phyloP scores from a whole-genome alignment of 2,888 invertebrate species.

The Julus scandinavius region DNA sequence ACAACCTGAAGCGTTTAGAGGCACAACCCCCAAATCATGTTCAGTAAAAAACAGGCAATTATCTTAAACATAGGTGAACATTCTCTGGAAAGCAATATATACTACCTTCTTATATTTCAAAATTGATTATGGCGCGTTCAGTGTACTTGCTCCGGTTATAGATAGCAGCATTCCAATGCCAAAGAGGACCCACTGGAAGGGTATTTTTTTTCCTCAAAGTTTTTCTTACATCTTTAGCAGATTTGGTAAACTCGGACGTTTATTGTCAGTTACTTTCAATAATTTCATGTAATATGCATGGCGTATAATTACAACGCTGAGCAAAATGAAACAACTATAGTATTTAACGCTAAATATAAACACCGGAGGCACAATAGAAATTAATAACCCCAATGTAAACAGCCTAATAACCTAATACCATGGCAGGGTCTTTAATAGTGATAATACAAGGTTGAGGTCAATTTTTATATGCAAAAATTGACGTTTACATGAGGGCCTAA shows the following conservation, averaged over 20 bases:
- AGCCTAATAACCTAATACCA: background rate
- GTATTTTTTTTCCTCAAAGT: background rate
- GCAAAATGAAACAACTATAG: background rate
- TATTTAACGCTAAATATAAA: background rate
- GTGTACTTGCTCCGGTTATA: background rate
- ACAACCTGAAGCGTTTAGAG: conserved; percentile 11
- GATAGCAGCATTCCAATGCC: background rate
- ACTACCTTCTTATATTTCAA: conserved; percentile 13
- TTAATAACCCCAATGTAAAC: background rate
- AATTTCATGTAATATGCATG: background rate
- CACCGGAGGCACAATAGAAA: background rate
- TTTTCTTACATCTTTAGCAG: background rate
- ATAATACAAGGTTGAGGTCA: background rate
- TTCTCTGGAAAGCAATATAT: background rate
- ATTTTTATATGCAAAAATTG: background rate
- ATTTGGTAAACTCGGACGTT: background rate
- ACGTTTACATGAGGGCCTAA: no score
- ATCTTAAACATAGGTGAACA: conserved; percentile 21
- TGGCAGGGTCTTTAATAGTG: background rate
- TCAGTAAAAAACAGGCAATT: background rate
- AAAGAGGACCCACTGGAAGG: background rate
- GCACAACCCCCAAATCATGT: conserved; percentile 26
- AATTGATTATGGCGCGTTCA: conserved; percentile 11
- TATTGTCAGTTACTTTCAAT: background rate
- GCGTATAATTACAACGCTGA: background rate